These are phyloP conservation scores for Tryphoninae sp. DNA, from an alignment of 2,888 invertebrate genomes.

Conservation along the genomic window DNA sequence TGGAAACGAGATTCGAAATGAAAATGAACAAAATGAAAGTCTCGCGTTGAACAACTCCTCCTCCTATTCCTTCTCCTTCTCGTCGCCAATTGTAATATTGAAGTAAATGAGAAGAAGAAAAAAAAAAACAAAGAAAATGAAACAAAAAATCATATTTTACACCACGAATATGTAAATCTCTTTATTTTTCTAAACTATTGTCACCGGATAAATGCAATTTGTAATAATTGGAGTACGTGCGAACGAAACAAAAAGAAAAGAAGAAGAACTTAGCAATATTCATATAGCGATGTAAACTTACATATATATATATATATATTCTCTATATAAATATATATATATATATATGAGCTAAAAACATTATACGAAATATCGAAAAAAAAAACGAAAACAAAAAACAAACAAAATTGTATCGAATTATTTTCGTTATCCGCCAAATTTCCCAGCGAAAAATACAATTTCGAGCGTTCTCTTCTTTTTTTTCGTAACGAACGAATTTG, in stretches of 20 bases:
- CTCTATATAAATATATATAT: constrained; percentile 14
- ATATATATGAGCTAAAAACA: constrained; percentile 46
- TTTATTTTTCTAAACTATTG: constrained; percentile 66
- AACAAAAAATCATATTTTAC: constrained; percentile 58
- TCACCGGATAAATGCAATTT: constrained; percentile 57
- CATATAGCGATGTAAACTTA: constrained; percentile 15
- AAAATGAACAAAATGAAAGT: constrained; percentile 20
- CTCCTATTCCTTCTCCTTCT: constrained; percentile 8
- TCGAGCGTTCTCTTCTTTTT: constrained; percentile 22
- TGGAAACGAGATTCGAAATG: background rate
- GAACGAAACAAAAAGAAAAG: constrained; percentile 21
- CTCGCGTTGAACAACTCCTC: constrained; percentile 37
- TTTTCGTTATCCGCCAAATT: constrained; percentile 8
- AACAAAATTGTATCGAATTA: constrained; percentile 10
- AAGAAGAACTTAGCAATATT: constrained; percentile 38
- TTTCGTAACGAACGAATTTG: constrained; percentile 9
- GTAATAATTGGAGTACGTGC: constrained; percentile 50
- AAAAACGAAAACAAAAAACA: background rate
- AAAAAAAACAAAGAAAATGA: constrained; percentile 7
- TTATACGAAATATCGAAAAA: constrained; percentile 36
- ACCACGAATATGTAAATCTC: constrained; percentile 63
- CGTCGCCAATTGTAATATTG: constrained; percentile 31
- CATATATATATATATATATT: constrained; percentile 12
- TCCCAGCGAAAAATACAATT: constrained; percentile 5
- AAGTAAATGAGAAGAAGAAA: background rate